Percentiles rank a stretch among this genome's conserved stretches.
phyloP scores from a whole-genome alignment of 2,888 invertebrate genomes.

The Ctena decussata region DNA sequence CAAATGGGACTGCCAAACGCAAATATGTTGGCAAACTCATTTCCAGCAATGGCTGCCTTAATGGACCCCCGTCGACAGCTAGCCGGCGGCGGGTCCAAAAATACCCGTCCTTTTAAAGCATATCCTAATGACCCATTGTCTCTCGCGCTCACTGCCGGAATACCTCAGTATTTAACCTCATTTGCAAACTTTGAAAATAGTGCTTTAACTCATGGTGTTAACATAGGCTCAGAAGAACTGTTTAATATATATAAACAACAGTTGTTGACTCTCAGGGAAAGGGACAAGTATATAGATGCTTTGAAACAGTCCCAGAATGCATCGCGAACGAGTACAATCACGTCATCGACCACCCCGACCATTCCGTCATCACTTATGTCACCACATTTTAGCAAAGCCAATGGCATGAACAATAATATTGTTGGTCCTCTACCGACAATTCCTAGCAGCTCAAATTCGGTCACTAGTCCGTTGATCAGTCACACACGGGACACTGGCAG shows the following conservation, averaged over 20 bases:
- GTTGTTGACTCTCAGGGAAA: conserved; percentile 72
- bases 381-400: conserved; percentile 42
- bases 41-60: conserved; percentile 69
- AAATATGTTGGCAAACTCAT: conserved; percentile 62
- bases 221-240: conserved; percentile 79
- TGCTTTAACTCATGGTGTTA: conserved; percentile 70
- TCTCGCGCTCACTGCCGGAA: conserved; percentile 87
- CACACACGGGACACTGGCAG: conserved; percentile 21
- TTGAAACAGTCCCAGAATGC: conserved; percentile 58
- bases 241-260: conserved; percentile 82
- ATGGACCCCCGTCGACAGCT: conserved; percentile 65
- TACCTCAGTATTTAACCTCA: conserved; percentile 75
- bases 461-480: conserved; percentile 10
- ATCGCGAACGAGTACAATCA: conserved; percentile 41
- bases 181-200: conserved; percentile 75
- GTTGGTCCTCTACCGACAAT: conserved; percentile 23
- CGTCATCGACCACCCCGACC: conserved; percentile 41
- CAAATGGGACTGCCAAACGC: conserved; percentile 65
- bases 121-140: conserved; percentile 91
- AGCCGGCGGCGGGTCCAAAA: conserved; percentile 60
- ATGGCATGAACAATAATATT: conserved; percentile 38
- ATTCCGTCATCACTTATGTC: conserved; percentile 56
- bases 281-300: conserved; percentile 69
- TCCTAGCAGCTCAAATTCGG: conserved; percentile 28
- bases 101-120: conserved; percentile 88